Evolutionary conservation across 2,797 vertebrate species (phyloP), one percentile per base, ranked within the genome.

Genomic region (Gymnothorax javanicus): DNA sequence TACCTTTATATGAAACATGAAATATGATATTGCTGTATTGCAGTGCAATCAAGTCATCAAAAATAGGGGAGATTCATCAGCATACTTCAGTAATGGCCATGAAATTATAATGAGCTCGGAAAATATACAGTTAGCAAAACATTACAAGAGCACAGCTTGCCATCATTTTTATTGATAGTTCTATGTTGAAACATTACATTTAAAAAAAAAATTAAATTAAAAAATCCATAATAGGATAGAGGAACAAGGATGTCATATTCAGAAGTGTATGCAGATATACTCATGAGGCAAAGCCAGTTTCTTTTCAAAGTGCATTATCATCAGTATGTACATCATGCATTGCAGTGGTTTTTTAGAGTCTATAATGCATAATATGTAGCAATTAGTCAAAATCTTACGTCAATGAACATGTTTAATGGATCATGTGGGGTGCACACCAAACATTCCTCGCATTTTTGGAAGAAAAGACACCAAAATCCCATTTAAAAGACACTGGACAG

Each of bases 161-260:
- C 23, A 86, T 13, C n/a, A 82, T 81, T 58, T 95, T 95, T 95
- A 94, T 95, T 95, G 85, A 89, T 91, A 89, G 85, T 77, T 88
- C 86, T 79, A 84, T 88, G 90, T 71, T 82, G 52, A 56, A 91
- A 87, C 89, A 87, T 75, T 75, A 91, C 84, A 67, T 43, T 86
- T 43, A n/a, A n/a, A 43, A 81, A 17, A 83, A 58, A 58, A 56
- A 20, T 1, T 0, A 15, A 6, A 13, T 43, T 43, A 43, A 85
- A 67, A 50, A 67, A 83, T 3, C 9, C 58, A 86, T 71, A 75
- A 84, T 83, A 90, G 33, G 12, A 90, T 82, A 91, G 87, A 90
- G 89, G 86, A 54, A 84, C 58, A 54, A 7, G 43, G 58, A 67
- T 25, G 13, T 84, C 54, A 71, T 86, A n/a, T 11, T 71, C 27